A percentile compares a stretch with the other conserved stretches of the same genome.
These are phyloP conservation scores for Drosophila athabasca DNA, from an alignment of 1,140 invertebrate species.

Conservation along the genomic window DNA sequence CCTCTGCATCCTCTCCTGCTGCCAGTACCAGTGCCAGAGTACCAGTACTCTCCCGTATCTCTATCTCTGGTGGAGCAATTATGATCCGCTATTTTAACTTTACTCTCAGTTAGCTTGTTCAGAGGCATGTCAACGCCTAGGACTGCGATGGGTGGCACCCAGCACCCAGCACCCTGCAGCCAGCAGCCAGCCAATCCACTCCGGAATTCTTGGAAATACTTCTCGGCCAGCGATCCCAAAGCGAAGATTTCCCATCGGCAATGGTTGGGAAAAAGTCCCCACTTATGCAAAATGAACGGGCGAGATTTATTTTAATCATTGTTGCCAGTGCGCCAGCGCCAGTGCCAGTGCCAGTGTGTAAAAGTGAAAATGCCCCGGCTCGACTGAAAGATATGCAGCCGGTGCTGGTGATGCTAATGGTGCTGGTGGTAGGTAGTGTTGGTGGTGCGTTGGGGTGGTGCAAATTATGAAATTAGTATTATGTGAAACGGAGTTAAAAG, in stretches of 20 bases:
- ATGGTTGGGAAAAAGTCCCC: background rate
- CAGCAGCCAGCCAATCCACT: background rate
- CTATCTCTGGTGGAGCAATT: constrained; percentile 44
- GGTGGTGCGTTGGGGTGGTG: constrained; percentile 47
- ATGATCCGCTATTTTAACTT: constrained; percentile 60
- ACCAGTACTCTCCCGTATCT: background rate
- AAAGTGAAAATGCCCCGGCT: constrained; percentile 66
- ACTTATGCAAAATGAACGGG: constrained; percentile 50
- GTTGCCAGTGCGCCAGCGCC: background rate
- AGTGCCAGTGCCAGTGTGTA: constrained; percentile 4
- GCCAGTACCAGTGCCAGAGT: background rate
- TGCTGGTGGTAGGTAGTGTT: constrained; percentile 13
- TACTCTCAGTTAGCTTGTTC: constrained; percentile 20
- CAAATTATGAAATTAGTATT: constrained; percentile 79
- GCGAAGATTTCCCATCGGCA: constrained; percentile 15
- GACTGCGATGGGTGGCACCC: constrained; percentile 3
- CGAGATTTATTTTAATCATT: constrained; percentile 47
- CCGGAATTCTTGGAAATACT: constrained; percentile 37
- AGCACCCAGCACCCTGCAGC: no score
- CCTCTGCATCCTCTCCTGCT: constrained; percentile 1
- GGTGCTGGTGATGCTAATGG: no score
- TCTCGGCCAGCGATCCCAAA: background rate
- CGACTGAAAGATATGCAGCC: no score
- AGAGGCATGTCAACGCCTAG: constrained; percentile 43
- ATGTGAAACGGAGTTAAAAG: constrained; percentile 79